Evolutionary conservation across 2,888 invertebrate genomes (phyloP), one percentile per base, ranked within the genome.

Genomic region (Chirona hameri): DNA sequence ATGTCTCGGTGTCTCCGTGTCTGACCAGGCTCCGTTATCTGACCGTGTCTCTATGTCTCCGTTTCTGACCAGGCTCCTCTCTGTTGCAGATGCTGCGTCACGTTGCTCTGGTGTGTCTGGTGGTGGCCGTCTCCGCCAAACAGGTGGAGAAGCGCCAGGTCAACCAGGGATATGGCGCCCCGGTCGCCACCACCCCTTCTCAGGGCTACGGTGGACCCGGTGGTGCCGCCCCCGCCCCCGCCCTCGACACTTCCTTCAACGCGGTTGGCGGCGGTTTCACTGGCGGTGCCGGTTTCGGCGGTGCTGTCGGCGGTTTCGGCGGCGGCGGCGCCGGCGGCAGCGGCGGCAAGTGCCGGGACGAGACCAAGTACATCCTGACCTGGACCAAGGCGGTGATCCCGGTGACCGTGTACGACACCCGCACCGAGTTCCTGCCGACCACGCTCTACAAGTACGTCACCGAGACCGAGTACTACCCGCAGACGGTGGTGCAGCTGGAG

Each of bases 91-190:
- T 80, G 80, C n/a, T 80, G 80, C 80, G 80, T 39, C 76, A 76
- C 76, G 24, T 76, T 46, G 76, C 76, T 76, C 39, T 76, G 80
- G 52, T 55, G 80, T 48, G 52, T 52, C 48, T 80, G 27, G 48
- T 80, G 80, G 52, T 48, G n/a, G 80, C 29, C 7, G 80, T 7
- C 80, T n/a, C 80, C 52, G 4, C 52, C 80, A 80, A 80, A 29
- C n/a, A 80, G 52, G 24, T 80, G 80, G 80, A 52, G 27, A 80
- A 80, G n/a, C 80, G 80, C n/a, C 80, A 80, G 52, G 29, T 55
- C 29, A 29, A 29, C 80, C 55, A 80, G 52, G 29, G 52, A 15
- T 76, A 76, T 39, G 76, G 76, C 46, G 76, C 76, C 10, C 76
- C 76, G 0, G 72, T 31, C 18, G 31, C 31, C 18, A 31, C 72